Evolutionary conservation across 2,113 vertebrate species (phyloP).

Genomic region (Catharus fuscescens): DNA sequence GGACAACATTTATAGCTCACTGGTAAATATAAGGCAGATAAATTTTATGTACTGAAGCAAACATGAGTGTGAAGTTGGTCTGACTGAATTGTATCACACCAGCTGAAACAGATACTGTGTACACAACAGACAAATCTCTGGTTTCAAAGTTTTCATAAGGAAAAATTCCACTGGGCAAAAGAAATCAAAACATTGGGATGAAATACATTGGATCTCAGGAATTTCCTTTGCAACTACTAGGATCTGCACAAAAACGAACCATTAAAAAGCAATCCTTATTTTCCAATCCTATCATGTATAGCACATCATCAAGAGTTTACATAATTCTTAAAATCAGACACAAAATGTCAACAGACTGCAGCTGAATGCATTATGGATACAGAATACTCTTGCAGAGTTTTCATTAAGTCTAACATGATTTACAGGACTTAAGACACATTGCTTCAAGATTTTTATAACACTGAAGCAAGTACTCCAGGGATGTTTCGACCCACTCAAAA

Average conservation of each 20-base stretch:
- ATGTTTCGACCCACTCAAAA: conserved; percentile 71
- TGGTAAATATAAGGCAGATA: conserved; percentile 63
- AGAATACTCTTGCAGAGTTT: conserved; percentile 61
- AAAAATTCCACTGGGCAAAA: conserved; percentile 32
- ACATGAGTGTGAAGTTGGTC: not conserved
- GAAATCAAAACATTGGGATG: conserved; percentile 37
- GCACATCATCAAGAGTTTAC: conserved; percentile 63
- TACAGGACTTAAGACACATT: conserved; percentile 68
- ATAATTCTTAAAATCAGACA: conserved; percentile 68
- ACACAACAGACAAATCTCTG: conserved; percentile 5
- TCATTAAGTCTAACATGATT: conserved; percentile 75
- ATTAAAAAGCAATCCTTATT: not conserved
- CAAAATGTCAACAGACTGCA: conserved; percentile 39
- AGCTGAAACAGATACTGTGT: conserved; percentile 47
- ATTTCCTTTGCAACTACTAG: conserved; percentile 34
- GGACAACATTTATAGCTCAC: conserved; percentile 56
- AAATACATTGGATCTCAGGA: not conserved
- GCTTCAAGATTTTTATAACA: conserved; percentile 73
- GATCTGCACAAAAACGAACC: conserved; percentile 8
- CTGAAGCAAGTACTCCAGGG: conserved; percentile 70
- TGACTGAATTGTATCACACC: conserved; percentile 12
- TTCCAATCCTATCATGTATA: not conserved
- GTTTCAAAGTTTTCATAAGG: conserved; percentile 47
- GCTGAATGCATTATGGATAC: conserved; percentile 66
- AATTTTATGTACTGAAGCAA: conserved; percentile 58